These are phyloP conservation scores for Nebria salina DNA, from an alignment of 2,888 invertebrate genomes.

Conservation along the genomic window DNA sequence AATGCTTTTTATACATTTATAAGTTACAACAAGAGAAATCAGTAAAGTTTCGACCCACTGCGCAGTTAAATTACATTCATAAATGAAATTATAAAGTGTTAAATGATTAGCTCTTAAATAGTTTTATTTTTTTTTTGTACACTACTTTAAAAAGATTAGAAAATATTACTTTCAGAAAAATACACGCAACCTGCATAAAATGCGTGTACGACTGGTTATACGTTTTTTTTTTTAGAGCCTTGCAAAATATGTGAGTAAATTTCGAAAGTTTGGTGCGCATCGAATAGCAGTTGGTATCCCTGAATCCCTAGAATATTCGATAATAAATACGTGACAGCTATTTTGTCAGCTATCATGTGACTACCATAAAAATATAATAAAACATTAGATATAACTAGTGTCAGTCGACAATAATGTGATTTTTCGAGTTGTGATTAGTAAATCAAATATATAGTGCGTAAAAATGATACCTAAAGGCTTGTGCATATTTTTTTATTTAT, in stretches of 20 bases:
- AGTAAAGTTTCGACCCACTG: background rate
- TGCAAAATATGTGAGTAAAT: background rate
- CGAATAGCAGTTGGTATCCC: conserved; percentile 14
- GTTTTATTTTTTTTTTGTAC: background rate
- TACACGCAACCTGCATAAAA: background rate
- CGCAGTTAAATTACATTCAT: background rate
- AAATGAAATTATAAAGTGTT: background rate
- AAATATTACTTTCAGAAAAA: background rate
- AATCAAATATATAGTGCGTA: conserved; percentile 35
- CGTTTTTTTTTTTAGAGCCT: background rate
- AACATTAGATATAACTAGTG: conserved; percentile 35
- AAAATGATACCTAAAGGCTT: conserved; percentile 45
- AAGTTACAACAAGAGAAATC: conserved; percentile 21
- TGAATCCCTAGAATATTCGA: conserved; percentile 43
- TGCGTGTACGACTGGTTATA: background rate
- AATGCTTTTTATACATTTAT: conserved; percentile 37
- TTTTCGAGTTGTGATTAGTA: conserved; percentile 33
- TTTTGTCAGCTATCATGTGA: conserved; percentile 35
- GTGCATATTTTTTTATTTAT: conserved; percentile 41
- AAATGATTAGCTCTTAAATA: background rate
- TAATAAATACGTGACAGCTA: conserved; percentile 35
- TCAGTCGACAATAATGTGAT: conserved; percentile 42
- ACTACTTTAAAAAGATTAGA: background rate
- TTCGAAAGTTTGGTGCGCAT: background rate
- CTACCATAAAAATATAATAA: conserved; percentile 34